Conservation (phyloP, 2,888 invertebrate genomes). For the Dicranocentrus wangi region DNA sequence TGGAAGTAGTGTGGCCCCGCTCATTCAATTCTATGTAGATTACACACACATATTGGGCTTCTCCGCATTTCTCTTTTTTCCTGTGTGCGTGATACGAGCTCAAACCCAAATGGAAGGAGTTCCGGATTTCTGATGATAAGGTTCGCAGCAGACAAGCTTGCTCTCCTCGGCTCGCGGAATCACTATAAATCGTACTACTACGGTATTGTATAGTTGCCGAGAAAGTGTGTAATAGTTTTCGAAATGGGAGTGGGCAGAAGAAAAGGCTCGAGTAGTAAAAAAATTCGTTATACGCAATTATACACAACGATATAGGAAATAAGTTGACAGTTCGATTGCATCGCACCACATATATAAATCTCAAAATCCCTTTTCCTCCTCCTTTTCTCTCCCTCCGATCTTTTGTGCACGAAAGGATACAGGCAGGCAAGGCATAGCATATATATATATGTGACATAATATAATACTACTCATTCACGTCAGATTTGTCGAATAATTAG, state of each 20-base stretch:
- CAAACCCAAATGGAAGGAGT: too few species aligned
- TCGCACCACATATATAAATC: conserved; percentile 27
- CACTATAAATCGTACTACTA: too few species aligned
- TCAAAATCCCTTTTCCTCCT: neutral
- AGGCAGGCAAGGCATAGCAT: too few species aligned
- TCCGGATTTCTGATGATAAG: too few species aligned
- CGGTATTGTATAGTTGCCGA: neutral
- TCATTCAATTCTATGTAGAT: neutral
- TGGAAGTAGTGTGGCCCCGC: too few species aligned
- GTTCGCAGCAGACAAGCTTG: too few species aligned
- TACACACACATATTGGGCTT: neutral
- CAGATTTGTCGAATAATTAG: conserved; percentile 43
- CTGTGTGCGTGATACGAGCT: neutral
- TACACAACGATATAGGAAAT: conserved; percentile 45
- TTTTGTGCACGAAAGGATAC: too few species aligned
- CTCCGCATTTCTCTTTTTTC: neutral
- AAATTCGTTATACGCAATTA: conserved; percentile 22
- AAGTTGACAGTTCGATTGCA: conserved; percentile 52
- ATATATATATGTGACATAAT: too few species aligned
- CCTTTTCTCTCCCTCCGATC: too few species aligned
- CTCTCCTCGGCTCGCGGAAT: too few species aligned
- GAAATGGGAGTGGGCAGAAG: neutral
- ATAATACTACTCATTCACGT: conserved; percentile 9
- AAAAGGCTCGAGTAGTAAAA: neutral
- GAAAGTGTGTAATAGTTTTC: neutral